These are phyloP conservation scores for Molothrus ater DNA, from an alignment of 2,797 vertebrate genomes.

Conservation along the genomic window DNA sequence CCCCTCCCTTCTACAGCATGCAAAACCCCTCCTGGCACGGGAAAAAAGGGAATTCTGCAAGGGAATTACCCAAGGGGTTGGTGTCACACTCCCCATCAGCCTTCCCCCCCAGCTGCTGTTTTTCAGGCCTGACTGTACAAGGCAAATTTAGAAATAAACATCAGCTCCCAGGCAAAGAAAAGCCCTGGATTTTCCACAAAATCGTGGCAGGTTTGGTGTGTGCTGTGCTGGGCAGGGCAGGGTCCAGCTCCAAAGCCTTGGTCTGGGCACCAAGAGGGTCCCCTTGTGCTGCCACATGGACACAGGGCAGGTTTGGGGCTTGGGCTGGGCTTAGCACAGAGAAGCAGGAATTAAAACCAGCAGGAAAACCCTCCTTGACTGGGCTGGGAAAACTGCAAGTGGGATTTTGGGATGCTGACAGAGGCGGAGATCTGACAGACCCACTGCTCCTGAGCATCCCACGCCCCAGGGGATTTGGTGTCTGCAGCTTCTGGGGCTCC, in stretches of 20 bases:
- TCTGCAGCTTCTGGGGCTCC: too few species aligned
- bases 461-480: too few species aligned
- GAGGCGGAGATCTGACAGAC: neutral
- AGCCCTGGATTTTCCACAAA: neutral
- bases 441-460: neutral
- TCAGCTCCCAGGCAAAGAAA: neutral
- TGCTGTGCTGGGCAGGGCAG: neutral
- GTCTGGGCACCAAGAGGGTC: neutral
- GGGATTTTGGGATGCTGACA: neutral
- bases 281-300: neutral
- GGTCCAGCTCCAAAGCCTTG: neutral
- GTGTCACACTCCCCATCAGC: neutral
- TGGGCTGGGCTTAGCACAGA: neutral
- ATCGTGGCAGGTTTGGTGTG: rapidly evolving
- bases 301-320: neutral
- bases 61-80: neutral
- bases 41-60: neutral
- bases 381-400: neutral
- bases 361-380: neutral
- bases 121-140: neutral
- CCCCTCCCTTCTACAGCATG: neutral
- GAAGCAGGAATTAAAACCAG: neutral
- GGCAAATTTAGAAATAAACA: neutral
- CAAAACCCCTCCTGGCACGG: rapidly evolving
- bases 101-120: neutral